Conservation (phyloP, 2,888 invertebrate species). For the Disparrhopalites patrizii region DNA sequence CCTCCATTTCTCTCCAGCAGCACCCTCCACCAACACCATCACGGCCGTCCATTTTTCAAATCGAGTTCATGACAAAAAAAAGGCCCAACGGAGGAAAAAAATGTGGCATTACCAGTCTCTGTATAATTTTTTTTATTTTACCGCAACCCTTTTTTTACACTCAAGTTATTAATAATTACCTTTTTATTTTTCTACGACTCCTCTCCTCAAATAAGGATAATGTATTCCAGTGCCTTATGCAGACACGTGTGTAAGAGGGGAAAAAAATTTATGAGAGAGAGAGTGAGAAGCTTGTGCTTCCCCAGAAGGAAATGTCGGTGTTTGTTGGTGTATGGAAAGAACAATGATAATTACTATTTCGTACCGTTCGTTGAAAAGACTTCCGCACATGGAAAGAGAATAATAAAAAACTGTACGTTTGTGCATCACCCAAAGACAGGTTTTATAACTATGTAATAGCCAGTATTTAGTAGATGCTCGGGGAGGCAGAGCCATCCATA, state of each 20-base stretch:
- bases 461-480: too few relatives aligned
- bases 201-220: background rate
- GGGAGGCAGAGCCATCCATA: background rate
- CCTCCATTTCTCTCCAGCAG: background rate
- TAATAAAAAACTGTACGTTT: too few relatives aligned
- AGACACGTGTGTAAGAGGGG: too few relatives aligned
- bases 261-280: too few relatives aligned
- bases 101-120: too few relatives aligned
- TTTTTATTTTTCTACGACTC: background rate
- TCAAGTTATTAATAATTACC: slow-evolving; percentile 11
- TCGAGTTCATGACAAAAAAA: slow-evolving; percentile 22
- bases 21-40: slow-evolving; percentile 13
- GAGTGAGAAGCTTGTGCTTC: background rate
- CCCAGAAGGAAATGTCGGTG: background rate
- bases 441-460: too few relatives aligned
- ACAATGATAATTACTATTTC: too few relatives aligned
- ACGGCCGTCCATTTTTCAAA: slow-evolving; percentile 22
- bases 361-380: background rate
- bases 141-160: background rate
- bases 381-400: background rate
- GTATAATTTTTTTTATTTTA: slow-evolving; percentile 6
- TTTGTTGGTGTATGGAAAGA: too few relatives aligned
- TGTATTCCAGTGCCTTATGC: background rate
- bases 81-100: slow-evolving; percentile 13
- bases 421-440: too few relatives aligned